Evolutionary conservation across 2,888 invertebrate genomes (phyloP), one percentile per base, ranked within the genome.

Genomic region (Strigamia crassipes): DNA sequence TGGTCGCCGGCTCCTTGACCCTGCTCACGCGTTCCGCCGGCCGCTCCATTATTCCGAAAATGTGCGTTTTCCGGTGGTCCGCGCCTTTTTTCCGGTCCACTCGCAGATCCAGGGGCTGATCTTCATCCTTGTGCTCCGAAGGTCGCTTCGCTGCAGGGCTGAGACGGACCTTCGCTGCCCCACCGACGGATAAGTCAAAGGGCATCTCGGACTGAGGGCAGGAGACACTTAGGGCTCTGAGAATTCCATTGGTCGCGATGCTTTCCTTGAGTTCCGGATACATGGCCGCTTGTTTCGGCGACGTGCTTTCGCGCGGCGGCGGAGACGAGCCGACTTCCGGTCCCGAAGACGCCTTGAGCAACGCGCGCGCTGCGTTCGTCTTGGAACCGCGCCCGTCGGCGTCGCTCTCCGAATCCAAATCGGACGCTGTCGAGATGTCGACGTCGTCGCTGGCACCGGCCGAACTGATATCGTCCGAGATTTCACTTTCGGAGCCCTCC

Each of bases 21-120:
- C 31, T 79, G 42, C 18, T 66, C 56, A 23, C 6, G 34, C 56
- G 34, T 4, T 78, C 38, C 15, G 21, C 13, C 21, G n/a, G 8
- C 2, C 80, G 81, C 83, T 84, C 31, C 84, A 83, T 81, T 84
- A 83, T 81, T 80, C 83, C 83, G 56, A 82, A 82, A 61, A 82
- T 82, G 81, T 84, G 84, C 18, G 83, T 84, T 83, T 83, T 84
- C 18, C 82, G 83, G n/a, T 82, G 79, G 61, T 81, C 83, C 34
- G 81, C 79, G 78, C 86, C 87, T 88, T 95, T 93, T 88, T 96
- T 95, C 88, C 94, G 93, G 83, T 91, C 89, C 85, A 96, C 91
- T 80, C 93, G 92, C 83, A 97, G 91, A 88, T 95, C 95, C 77
- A 95, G 88, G 0, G 95, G 94, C 86, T 93, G 92, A 87, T 94